Base-by-base conservation (phyloP, 1,140 invertebrate species). In the Drosophila nasuta region DNA sequence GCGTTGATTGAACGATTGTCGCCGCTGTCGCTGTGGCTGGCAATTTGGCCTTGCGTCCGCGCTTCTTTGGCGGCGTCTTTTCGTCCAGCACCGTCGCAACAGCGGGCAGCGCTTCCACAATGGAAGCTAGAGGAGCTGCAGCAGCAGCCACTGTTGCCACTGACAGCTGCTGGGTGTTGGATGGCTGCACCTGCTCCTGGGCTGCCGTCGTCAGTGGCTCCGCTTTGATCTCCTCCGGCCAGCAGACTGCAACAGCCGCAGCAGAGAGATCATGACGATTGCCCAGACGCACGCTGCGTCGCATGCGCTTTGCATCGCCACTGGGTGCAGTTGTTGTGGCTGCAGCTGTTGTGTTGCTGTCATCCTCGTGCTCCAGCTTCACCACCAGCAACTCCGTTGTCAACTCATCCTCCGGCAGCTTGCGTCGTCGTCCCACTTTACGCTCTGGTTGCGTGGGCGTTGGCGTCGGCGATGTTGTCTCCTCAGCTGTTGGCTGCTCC, bases 21-120 rank as follows among this genome's bases (percentile, higher is more conserved):
- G 58, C 3, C 10, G 69, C 68, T 1, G 59, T n/a, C 35, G 35
- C 35, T 11, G 49, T n/a, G 20, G 20, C 3, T 7, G 57, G 72
- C 13, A 90, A 60, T 58, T 92, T 92, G 0, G 91, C 87, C 35
- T 92, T 92, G n/a, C 91, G 81, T 4, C 91, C 91, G 2, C 91
- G 79, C 17, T 92, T 92, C 20, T 92, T 92, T 8, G 91, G 91
- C 35, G 91, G 91, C 17, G 91, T 91, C 58, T 91, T 92, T n/a
- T 92, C 91, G 38, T 90, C 81, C 6, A 83, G 25, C 11, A 45
- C 35, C 1, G 13, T 10, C 7, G 25, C 13, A 6, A 52, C 51
- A 52, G 54, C 13, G 1, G 65, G 2, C 20, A 25, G n/a, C 0
- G 30, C 10, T 1, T 46, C 57, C 7, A 20, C 28, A 7, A 52